Evolutionary conservation across 2,797 vertebrate genomes (phyloP), one percentile per base, ranked within the genome.

Genomic region (Momotus momota): DNA sequence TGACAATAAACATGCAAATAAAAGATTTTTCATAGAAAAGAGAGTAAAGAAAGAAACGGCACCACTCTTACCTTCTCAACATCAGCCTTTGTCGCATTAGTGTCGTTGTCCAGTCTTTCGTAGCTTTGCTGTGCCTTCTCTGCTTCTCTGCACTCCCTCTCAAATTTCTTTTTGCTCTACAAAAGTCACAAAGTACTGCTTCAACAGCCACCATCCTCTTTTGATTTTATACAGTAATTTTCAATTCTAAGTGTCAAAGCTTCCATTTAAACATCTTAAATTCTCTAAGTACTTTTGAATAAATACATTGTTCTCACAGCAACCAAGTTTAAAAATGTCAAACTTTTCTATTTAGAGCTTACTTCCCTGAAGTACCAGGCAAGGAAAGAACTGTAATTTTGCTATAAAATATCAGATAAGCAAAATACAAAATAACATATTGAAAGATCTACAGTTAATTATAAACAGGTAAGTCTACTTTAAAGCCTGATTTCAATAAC

Each of bases 91-190:
- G 99, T 99, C 6, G 99, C 99, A 52, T 99, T 99, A 93, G 98
- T 98, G 97, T 99, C 99, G 11, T 99, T 99, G 96, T 99, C 99
- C 97, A 99, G 95, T 95, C 98, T 98, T 80, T 99, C 99, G 1
- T 98, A 99, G 95, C 98, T 98, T n/a, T 99, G 96, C 95, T 99
- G 99, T 60, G 99, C 99, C 91, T 99, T 99, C 98, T 99, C 99
- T 6, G 99, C 99, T 97, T 99, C 99, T 97, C 92, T 98, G 96
- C 99, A 99, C 95, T 99, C 99, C 88, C 99, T 98, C 97, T 99
- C 99, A 98, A 99, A 99, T 98, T 99, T 99, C 98, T 98, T 99
- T 97, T 99, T 99, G 97, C 99, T 99, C 99, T 99, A 97, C 52
- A 94, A 96, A 97, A 96, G 88, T 46, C 86, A 97, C 43, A 89